Base-by-base conservation (phyloP, 2,888 invertebrate species). In the Pseudolycoriella hygida region DNA sequence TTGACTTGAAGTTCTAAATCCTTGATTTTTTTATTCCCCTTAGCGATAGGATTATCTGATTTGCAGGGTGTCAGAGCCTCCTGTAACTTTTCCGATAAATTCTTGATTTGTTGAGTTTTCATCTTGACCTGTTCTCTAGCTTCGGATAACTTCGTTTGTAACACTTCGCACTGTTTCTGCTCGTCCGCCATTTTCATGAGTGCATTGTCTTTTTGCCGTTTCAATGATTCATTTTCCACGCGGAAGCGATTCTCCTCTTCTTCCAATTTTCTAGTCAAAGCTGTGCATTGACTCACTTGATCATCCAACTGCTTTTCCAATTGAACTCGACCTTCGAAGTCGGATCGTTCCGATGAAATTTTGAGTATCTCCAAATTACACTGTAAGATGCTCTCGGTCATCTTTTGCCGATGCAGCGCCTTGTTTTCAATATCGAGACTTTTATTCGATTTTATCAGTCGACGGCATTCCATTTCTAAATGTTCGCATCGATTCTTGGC, bases 281-380 rank as follows among this genome's bases (percentile, higher is more conserved):
- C 84, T 15, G 80, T 72, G 57, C 84, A 79, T 61, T 87, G 86
- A 39, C 84, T 70, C 11, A 75, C 76, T 0, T 82, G 76, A 58
- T 87, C 84, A 55, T 85, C 83, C 15, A 86, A 58, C 50, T 82
- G 74, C 37, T 80, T 73, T 57, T 87, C 85, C 45, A 87, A 61
- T 50, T 81, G 74, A 17, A 80, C 67, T 47, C 78, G 77, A 50
- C 79, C 77, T 61, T 90, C 90, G 20, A 77, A 77, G 60, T 90
- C 88, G 10, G 80, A 78, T 25, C 88, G 73, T 58, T 93, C 89
- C 51, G 93, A 67, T 55, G 86, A 87, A 19, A 81, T 80, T 67
- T 90, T 87, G 44, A 96, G 89, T 47, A 87, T 70, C 64, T 94
- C 89, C 44, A 96, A 72, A 61, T 90, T 93, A 14, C 37, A 37